Percentiles rank a stretch among this genome's conserved stretches.
These are phyloP conservation scores for Drepana arcuata DNA, from an alignment of 1,140 invertebrate genomes.

Conservation along the genomic window DNA sequence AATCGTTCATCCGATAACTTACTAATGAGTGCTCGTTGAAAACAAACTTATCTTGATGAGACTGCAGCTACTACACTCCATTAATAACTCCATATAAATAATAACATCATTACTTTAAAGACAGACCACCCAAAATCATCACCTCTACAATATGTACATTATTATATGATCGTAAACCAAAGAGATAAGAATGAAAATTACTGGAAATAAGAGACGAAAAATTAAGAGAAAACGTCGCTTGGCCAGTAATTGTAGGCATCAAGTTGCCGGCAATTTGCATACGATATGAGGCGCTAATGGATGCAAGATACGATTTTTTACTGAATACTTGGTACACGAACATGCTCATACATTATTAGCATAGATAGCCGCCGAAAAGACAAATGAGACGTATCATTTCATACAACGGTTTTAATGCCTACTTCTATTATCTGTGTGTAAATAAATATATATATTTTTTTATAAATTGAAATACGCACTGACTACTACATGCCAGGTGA, in stretches of 20 bases:
- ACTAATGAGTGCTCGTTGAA: slow-evolving; percentile 56
- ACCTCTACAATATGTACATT: slow-evolving; percentile 38
- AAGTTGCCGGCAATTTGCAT: slow-evolving; percentile 51
- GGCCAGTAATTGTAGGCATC: slow-evolving; percentile 39
- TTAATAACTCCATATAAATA: slow-evolving; percentile 59
- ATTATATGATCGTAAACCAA: slow-evolving; percentile 43
- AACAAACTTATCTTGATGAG: slow-evolving; percentile 61
- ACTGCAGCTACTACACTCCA: slow-evolving; percentile 35
- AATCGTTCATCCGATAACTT: slow-evolving; percentile 42
- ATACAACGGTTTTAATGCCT: slow-evolving; percentile 6
- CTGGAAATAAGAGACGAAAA: slow-evolving; percentile 35
- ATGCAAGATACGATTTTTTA: slow-evolving; percentile 38
- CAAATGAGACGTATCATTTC: slow-evolving; percentile 25
- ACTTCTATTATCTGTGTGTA: not conserved
- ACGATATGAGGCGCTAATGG: slow-evolving; percentile 58
- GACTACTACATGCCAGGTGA: not conserved
- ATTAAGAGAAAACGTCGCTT: slow-evolving; percentile 37
- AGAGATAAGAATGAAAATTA: slow-evolving; percentile 45
- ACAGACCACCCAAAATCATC: slow-evolving; percentile 64
- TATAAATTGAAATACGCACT: not conserved
- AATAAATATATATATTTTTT: not conserved
- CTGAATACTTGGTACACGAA: slow-evolving; percentile 41
- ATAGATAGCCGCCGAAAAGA: slow-evolving; percentile 43
- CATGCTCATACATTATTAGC: slow-evolving; percentile 37
- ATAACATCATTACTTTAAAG: slow-evolving; percentile 59